Percentiles rank a stretch among this genome's conserved stretches.
Evolutionary conservation across 2,797 vertebrate species (phyloP).

Genomic region (Luscinia luscinia): DNA sequence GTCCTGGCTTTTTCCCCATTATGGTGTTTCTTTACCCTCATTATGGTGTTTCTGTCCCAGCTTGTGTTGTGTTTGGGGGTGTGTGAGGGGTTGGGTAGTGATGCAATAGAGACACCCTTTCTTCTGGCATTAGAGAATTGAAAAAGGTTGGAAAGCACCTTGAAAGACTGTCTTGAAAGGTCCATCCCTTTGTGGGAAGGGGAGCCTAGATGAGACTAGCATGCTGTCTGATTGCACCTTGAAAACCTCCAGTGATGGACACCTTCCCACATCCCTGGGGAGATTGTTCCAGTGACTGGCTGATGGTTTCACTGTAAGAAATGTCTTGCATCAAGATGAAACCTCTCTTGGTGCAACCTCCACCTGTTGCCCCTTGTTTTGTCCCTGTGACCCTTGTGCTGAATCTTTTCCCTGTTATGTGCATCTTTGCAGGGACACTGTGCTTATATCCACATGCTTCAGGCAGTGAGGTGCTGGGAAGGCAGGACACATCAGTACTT

Average conservation of each 20-base stretch:
- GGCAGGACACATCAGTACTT: background rate
- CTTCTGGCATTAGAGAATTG: background rate
- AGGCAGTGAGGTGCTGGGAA: background rate
- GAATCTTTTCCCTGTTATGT: rapidly evolving
- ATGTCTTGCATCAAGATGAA: background rate
- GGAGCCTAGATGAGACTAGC: background rate
- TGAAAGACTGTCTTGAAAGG: background rate
- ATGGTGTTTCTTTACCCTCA: background rate
- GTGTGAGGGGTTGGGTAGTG: rapidly evolving
- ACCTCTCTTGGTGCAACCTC: background rate
- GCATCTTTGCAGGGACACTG: background rate
- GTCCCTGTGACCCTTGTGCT: background rate
- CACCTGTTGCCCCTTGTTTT: background rate
- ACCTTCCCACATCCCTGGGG: rapidly evolving
- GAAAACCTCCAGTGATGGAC: background rate
- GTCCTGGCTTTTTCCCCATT: background rate
- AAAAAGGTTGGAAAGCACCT: background rate
- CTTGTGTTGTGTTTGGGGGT: background rate
- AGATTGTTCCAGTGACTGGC: background rate
- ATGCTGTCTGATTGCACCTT: rapidly evolving
- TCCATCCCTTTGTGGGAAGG: background rate
- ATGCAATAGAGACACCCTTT: background rate
- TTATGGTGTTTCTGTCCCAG: background rate
- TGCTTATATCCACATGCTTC: background rate
- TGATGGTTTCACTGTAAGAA: background rate